These are phyloP conservation scores for Lasioglossum figueresi DNA, from an alignment of 2,888 invertebrate species.

Conservation along the genomic window DNA sequence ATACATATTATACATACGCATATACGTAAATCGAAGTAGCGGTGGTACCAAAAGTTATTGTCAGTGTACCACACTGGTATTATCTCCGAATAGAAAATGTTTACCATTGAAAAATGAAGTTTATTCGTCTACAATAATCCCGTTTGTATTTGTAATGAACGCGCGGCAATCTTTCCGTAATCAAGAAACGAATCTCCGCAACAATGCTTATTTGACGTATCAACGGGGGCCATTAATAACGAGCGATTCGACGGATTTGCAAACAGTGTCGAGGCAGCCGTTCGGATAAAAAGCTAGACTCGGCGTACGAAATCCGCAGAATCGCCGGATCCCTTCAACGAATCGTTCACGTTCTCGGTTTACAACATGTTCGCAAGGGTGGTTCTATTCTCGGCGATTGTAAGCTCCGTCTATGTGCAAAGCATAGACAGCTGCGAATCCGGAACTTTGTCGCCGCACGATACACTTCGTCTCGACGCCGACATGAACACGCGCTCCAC, in stretches of 20 bases:
- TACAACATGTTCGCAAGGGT: constrained; percentile 38
- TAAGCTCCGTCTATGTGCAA: constrained; percentile 29
- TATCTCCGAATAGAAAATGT: constrained; percentile 48
- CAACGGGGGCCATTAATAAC: constrained; percentile 26
- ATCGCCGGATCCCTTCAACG: background rate
- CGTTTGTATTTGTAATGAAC: background rate
- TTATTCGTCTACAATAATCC: background rate
- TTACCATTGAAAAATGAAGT: constrained; percentile 31
- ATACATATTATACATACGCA: no score
- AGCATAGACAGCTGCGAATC: constrained; percentile 15
- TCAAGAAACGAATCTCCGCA: background rate
- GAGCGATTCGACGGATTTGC: constrained; percentile 21
- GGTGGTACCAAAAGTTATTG: constrained; percentile 44
- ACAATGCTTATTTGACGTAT: constrained; percentile 15
- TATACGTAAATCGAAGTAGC: constrained; percentile 30
- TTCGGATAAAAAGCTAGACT: constrained; percentile 34
- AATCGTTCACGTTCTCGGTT: background rate
- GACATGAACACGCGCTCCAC: constrained; percentile 7
- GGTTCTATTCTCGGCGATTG: constrained; percentile 27
- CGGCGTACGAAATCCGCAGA: background rate
- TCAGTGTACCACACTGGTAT: constrained; percentile 39
- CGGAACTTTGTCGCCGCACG: background rate
- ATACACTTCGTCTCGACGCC: background rate
- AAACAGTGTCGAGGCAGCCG: background rate
- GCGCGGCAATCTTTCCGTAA: background rate